Conservation (phyloP, 2,888 invertebrate species). For the Lymantria dispar region DNA sequence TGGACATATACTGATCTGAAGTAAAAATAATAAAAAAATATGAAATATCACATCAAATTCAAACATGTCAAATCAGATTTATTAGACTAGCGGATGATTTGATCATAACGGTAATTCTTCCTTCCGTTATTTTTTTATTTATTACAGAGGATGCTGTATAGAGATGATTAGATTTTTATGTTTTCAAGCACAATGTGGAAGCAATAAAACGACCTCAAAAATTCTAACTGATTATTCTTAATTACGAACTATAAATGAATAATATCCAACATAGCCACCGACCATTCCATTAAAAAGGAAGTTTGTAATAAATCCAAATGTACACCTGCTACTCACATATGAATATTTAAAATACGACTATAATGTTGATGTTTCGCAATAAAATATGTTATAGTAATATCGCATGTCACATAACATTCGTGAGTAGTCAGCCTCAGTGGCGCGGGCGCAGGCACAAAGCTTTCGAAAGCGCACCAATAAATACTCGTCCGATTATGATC, state of each 20-base stretch:
- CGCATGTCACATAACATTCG: constrained; percentile 65
- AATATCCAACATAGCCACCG: constrained; percentile 24
- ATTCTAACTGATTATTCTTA: constrained; percentile 21
- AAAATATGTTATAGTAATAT: constrained; percentile 46
- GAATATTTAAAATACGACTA: constrained; percentile 35
- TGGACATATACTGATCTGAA: too few relatives aligned
- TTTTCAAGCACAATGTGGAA: constrained; percentile 3
- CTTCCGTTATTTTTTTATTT: constrained; percentile 1
- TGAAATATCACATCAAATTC: not conserved
- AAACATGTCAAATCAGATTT: not conserved
- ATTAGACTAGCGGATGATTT: not conserved
- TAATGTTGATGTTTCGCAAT: constrained; percentile 46
- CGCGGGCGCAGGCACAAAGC: constrained; percentile 31
- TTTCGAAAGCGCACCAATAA: constrained; percentile 77
- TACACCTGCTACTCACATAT: constrained; percentile 50
- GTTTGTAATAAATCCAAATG: constrained; percentile 44
- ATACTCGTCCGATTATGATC: constrained; percentile 80
- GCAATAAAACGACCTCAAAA: constrained; percentile 16
- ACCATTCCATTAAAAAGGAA: constrained; percentile 32
- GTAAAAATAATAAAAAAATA: not conserved
- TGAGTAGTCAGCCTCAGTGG: constrained; percentile 47
- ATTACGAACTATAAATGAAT: constrained; percentile 28
- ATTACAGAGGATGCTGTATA: not conserved
- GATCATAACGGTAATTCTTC: not conserved
- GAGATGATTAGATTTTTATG: not conserved